Evolutionary conservation across 2,797 vertebrate species (phyloP).

Genomic region (Ceyx erithaca): DNA sequence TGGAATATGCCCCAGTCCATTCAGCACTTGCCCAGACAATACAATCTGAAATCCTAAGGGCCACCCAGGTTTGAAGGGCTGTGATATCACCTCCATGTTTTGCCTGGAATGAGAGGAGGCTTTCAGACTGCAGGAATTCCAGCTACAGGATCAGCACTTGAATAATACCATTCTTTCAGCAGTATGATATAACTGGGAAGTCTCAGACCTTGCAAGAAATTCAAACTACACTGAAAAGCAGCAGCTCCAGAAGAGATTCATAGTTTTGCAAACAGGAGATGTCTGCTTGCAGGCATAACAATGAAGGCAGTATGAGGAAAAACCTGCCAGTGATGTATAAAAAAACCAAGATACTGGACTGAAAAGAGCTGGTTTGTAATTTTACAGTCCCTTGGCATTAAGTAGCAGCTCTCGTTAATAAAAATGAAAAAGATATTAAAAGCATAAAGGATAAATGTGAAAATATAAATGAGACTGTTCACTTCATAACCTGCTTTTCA

Average conservation of each 20-base stretch:
- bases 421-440: not conserved
- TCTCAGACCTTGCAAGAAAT: not conserved
- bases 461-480: constrained; percentile 5
- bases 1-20: constrained; percentile 42
- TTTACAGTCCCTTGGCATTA: not conserved
- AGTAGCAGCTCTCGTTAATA: not conserved
- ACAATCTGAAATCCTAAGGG: constrained; percentile 28
- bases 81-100: constrained; percentile 14
- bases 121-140: constrained; percentile 3
- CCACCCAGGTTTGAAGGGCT: constrained; percentile 34
- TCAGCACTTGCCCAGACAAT: constrained; percentile 53
- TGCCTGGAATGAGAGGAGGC: constrained; percentile 12
- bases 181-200: not conserved
- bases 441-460: not conserved
- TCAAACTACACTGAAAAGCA: not conserved
- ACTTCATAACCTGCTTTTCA: not conserved
- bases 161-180: constrained; percentile 17
- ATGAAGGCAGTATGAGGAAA: not conserved
- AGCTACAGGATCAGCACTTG: not conserved
- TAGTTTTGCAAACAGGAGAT: not conserved
- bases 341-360: not conserved
- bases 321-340: not conserved
- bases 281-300: not conserved
- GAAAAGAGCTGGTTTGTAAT: not conserved
- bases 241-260: not conserved